Evolutionary conservation across 2,797 vertebrate species (phyloP).

Genomic region (Nannoperca australis): DNA sequence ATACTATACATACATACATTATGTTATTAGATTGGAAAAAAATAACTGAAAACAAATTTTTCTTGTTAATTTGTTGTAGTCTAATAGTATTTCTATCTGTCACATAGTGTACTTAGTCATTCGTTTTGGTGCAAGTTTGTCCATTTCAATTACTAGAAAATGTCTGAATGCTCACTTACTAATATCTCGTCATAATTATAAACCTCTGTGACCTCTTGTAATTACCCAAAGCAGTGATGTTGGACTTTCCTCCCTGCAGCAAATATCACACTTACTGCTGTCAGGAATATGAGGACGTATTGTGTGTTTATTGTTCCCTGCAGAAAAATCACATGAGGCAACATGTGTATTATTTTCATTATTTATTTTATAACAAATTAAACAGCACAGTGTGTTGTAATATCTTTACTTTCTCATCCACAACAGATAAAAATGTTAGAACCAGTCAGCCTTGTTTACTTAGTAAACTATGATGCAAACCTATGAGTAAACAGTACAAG

Average conservation of each 20-base stretch:
- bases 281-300: constrained; percentile 3
- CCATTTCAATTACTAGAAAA: neutral
- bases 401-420: neutral
- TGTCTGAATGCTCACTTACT: neutral
- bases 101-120: neutral
- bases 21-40: neutral
- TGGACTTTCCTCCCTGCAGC: constrained; percentile 47
- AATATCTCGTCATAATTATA: neutral
- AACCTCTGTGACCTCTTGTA: constrained; percentile 11
- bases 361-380: constrained; percentile 11
- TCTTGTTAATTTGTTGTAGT: neutral
- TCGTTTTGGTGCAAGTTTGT: neutral
- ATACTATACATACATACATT: neutral
- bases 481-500: constrained; percentile 28
- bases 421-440: neutral
- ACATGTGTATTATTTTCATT: constrained; percentile 3
- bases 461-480: constrained; percentile 23
- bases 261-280: neutral
- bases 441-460: constrained; percentile 13
- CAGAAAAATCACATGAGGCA: neutral
- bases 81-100: neutral
- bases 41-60: neutral
- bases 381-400: constrained; percentile 14
- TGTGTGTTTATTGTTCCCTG: constrained; percentile 10
- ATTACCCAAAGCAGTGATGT: constrained; percentile 19